These are phyloP conservation scores for Catharus bicknelli DNA, from an alignment of 2,113 vertebrate genomes.

Conservation along the genomic window DNA sequence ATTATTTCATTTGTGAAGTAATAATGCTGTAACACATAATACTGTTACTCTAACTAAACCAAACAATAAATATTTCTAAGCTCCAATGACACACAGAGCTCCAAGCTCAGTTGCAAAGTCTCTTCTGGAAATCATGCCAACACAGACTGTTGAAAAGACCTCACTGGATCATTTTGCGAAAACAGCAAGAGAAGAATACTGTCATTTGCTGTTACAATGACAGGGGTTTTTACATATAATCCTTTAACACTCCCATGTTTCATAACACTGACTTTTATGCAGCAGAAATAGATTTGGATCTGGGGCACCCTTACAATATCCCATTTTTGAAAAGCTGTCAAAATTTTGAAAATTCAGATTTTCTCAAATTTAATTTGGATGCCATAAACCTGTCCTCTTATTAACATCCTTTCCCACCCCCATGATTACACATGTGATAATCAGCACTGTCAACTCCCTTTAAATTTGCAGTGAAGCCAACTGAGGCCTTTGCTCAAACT, in stretches of 20 bases:
- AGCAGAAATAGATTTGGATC: not conserved
- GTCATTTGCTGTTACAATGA: not conserved
- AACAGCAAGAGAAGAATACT: not conserved
- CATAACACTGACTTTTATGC: not conserved
- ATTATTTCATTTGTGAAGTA: not conserved
- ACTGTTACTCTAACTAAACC: not conserved
- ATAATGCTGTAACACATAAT: not conserved
- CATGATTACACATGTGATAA: not conserved
- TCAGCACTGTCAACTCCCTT: not conserved
- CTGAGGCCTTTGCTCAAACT: not conserved
- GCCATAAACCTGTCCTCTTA: not conserved
- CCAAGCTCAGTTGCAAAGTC: not conserved
- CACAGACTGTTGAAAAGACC: not conserved
- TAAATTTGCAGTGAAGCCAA: not conserved
- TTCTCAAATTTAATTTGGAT: not conserved
- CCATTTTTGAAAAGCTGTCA: not conserved
- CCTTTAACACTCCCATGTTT: not conserved
- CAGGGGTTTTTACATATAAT: not conserved
- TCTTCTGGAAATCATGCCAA: not conserved
- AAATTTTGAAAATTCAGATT: not conserved
- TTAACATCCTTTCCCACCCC: not conserved
- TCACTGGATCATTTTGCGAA: not conserved
- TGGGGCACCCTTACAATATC: not conserved
- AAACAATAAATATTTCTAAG: not conserved
- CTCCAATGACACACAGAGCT: not conserved